phyloP scores from a whole-genome alignment of 2,797 vertebrate genomes.

The Hippocampus kuda region DNA sequence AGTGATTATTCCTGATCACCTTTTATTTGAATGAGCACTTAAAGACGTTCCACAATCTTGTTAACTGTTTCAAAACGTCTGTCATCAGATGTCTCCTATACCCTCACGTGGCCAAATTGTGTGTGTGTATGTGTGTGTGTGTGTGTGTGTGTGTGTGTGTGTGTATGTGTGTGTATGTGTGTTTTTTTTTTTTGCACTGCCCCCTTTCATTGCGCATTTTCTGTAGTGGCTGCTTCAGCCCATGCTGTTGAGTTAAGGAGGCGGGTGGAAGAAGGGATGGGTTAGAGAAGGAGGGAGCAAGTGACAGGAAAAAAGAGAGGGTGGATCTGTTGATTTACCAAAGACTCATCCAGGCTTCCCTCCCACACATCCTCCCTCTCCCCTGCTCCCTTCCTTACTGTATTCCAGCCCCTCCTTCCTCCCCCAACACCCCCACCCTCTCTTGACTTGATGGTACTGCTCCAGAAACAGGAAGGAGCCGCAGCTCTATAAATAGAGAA shows the following conservation, averaged over 20 bases:
- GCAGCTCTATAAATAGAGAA: conserved; percentile 71
- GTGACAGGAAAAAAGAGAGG: conserved; percentile 34
- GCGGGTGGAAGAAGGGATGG: conserved; percentile 21
- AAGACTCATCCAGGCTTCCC: conserved; percentile 47
- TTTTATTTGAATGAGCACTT: neutral
- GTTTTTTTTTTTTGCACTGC: conserved; percentile 14
- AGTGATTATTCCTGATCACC: neutral
- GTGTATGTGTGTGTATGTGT: too few species aligned
- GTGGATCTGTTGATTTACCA: conserved; percentile 69
- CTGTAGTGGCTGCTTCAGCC: conserved; percentile 40
- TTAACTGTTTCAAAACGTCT: neutral
- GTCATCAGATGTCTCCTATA: neutral
- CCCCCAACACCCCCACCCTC: conserved; percentile 27
- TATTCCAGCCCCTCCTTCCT: conserved; percentile 20
- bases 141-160: too few species aligned
- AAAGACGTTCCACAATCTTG: neutral
- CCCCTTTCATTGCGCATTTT: conserved; percentile 27
- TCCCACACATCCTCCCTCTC: conserved; percentile 53
- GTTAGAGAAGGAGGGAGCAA: conserved; percentile 1
- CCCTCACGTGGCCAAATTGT: conserved; percentile 15
- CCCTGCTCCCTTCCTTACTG: conserved; percentile 16
- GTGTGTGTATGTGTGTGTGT: too few species aligned
- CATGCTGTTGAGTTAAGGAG: conserved; percentile 42
- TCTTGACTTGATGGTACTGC: conserved; percentile 57
- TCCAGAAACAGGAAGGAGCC: conserved; percentile 72